phyloP scores from a whole-genome alignment of 2,113 vertebrate genomes.

The Alethe castanea region DNA sequence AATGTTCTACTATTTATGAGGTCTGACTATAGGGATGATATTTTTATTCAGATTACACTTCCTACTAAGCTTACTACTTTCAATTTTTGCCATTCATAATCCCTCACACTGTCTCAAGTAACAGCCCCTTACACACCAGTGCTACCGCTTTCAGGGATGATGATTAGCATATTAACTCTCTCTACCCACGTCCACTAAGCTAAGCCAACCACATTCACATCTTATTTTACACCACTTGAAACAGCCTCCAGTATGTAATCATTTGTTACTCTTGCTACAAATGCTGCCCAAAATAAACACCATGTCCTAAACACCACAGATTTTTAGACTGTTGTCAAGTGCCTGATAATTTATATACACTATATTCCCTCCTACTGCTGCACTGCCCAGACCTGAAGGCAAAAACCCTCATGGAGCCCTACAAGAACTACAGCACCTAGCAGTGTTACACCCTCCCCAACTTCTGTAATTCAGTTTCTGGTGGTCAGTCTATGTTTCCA shows the following conservation, averaged over 20 bases:
- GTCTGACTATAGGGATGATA: background rate
- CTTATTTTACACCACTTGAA: background rate
- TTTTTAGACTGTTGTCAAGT: background rate
- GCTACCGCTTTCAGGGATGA: background rate
- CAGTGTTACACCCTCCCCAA: fast-evolving
- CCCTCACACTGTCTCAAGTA: background rate
- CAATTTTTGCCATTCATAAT: background rate
- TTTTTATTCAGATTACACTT: background rate
- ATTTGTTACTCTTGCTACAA: background rate
- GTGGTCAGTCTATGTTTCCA: background rate
- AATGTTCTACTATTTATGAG: background rate
- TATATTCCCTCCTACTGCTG: background rate
- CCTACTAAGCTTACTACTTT: background rate
- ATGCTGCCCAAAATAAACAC: background rate
- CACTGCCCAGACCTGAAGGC: background rate
- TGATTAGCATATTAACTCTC: background rate
- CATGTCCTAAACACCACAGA: background rate
- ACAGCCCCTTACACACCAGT: background rate
- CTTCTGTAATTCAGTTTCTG: background rate
- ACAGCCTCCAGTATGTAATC: background rate
- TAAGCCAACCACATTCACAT: background rate
- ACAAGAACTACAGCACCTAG: background rate
- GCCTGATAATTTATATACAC: background rate
- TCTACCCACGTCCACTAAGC: background rate
- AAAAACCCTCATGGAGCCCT: background rate